These are phyloP conservation scores for Thymelicus lineola DNA, from an alignment of 2,888 invertebrate genomes.

Conservation along the genomic window DNA sequence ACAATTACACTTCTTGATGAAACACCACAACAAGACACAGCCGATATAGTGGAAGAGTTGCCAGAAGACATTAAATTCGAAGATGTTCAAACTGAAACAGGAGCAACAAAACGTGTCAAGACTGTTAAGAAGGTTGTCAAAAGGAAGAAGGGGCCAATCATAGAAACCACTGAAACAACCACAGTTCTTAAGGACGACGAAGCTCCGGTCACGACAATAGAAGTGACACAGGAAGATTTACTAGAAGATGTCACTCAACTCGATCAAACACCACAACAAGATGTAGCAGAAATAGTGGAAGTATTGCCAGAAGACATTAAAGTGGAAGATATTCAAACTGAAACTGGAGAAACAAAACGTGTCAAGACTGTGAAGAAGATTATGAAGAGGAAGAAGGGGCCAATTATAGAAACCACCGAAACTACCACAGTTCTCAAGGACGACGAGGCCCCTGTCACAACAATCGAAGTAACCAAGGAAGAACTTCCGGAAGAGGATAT, in stretches of 20 bases:
- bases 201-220: conserved; percentile 47
- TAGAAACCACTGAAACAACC: conserved; percentile 48
- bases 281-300: conserved; percentile 45
- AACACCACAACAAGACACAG: conserved; percentile 2
- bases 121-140: conserved; percentile 56
- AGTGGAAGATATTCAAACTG: conserved; percentile 41
- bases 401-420: conserved; percentile 46
- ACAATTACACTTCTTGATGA: conserved; percentile 4
- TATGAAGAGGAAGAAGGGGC: conserved; percentile 46
- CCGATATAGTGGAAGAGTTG: background rate
- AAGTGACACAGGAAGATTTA: conserved; percentile 40
- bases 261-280: conserved; percentile 50
- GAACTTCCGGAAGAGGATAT: conserved; percentile 38
- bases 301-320: conserved; percentile 33
- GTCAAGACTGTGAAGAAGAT: conserved; percentile 45
- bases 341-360: conserved; percentile 46
- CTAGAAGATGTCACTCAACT: conserved; percentile 50
- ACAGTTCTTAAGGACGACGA: conserved; percentile 46
- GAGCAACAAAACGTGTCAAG: conserved; percentile 51
- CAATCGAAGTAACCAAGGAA: conserved; percentile 44
- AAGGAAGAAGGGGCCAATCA: conserved; percentile 49
- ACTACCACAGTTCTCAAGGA: conserved; percentile 44
- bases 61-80: background rate
- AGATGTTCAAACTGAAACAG: conserved; percentile 45
- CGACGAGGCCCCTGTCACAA: conserved; percentile 42